phyloP scores from a whole-genome alignment of 2,113 vertebrate species.

The Chloropsis cyanopogon region DNA sequence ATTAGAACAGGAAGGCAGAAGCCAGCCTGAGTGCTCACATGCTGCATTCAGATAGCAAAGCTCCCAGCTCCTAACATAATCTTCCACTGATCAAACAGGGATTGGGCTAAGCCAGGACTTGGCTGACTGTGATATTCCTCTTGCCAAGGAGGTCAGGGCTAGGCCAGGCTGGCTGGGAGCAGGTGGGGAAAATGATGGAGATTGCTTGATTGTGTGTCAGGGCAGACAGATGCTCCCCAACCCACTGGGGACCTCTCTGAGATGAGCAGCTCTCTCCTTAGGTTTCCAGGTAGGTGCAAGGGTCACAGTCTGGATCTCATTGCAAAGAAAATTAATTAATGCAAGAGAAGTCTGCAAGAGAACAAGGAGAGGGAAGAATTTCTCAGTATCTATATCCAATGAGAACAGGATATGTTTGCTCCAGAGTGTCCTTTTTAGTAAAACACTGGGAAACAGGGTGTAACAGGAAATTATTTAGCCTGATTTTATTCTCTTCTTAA shows the following conservation, averaged over 20 bases:
- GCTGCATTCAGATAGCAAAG: conserved; percentile 3
- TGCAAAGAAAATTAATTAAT: neutral
- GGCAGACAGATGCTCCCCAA: neutral
- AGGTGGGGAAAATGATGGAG: neutral
- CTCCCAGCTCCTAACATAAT: neutral
- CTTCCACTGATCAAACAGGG: neutral
- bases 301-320: neutral
- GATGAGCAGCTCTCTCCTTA: neutral
- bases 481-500: neutral
- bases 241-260: neutral
- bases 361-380: neutral
- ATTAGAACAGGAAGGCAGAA: conserved; percentile 7
- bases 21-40: neutral
- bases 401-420: neutral
- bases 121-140: neutral
- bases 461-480: neutral
- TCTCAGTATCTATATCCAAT: neutral
- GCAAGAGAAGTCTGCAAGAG: neutral
- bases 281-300: neutral
- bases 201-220: neutral
- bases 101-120: neutral
- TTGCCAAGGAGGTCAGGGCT: conserved; percentile 16
- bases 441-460: neutral
- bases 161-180: neutral
- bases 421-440: neutral